These are phyloP conservation scores for Cryptus armator DNA, from an alignment of 2,888 invertebrate species.

Conservation along the genomic window DNA sequence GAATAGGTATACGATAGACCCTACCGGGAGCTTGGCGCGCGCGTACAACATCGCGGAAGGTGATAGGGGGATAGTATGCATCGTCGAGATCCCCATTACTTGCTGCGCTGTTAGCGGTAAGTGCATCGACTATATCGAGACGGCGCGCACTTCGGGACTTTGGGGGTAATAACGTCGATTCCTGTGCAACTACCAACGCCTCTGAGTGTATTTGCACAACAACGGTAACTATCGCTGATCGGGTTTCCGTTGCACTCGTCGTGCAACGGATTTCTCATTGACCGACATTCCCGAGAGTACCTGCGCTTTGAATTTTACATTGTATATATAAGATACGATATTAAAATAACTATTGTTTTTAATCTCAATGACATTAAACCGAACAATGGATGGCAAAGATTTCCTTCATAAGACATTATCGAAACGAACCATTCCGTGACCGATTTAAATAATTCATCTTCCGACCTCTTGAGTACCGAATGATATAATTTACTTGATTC, in stretches of 20 bases:
- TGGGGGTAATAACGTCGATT: conserved; percentile 15
- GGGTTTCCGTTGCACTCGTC: not conserved
- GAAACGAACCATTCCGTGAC: no score
- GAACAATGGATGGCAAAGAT: no score
- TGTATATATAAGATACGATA: not conserved
- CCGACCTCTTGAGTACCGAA: no score
- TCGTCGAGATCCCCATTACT: conserved; percentile 70
- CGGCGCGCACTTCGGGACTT: conserved; percentile 17
- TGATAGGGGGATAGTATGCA: conserved; percentile 32
- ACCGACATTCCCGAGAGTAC: not conserved
- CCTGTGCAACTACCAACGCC: conserved; percentile 10
- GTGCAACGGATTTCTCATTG: not conserved
- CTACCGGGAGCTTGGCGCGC: conserved; percentile 16
- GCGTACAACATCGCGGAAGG: not conserved
- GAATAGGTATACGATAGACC: conserved; percentile 40
- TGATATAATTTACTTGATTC: no score
- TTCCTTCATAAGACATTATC: no score
- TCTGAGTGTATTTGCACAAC: conserved; percentile 6
- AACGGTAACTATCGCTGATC: not conserved
- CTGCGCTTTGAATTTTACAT: not conserved
- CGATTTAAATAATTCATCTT: no score
- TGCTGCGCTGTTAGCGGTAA: conserved; percentile 74
- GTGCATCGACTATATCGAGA: conserved; percentile 70
- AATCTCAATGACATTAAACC: no score
- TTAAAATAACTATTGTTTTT: no score